These are phyloP conservation scores for Glossosoma conforme DNA, from an alignment of 1,140 invertebrate species.

Conservation along the genomic window DNA sequence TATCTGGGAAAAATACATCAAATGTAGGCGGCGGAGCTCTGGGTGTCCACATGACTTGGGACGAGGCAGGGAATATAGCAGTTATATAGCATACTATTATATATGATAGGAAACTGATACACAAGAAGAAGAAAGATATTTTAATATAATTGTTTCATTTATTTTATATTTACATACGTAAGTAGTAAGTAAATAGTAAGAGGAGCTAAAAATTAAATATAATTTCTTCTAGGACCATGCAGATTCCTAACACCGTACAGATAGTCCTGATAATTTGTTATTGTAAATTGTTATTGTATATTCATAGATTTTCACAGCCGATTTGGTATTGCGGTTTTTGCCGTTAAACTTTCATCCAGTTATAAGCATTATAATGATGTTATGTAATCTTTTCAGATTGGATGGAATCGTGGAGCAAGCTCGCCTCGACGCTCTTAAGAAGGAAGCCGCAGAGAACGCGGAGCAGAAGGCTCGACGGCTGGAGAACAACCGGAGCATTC, in stretches of 20 bases:
- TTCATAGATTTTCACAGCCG: background rate
- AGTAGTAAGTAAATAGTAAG: too few species aligned
- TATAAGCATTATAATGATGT: background rate
- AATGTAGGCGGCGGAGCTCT: too few species aligned
- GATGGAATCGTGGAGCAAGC: slow-evolving; percentile 53
- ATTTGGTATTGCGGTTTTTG: background rate
- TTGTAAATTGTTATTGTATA: background rate
- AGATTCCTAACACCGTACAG: background rate
- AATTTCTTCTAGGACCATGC: background rate
- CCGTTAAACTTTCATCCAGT: too few species aligned
- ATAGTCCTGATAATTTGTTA: background rate
- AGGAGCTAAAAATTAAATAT: too few species aligned
- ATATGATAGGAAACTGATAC: too few species aligned
- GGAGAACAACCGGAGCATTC: slow-evolving; percentile 35
- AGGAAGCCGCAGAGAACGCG: slow-evolving; percentile 40
- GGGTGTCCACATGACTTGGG: too few species aligned
- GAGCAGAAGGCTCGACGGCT: slow-evolving; percentile 40
- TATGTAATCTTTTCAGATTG: slow-evolving; percentile 34
- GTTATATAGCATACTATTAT: too few species aligned
- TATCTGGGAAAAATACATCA: too few species aligned
- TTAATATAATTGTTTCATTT: too few species aligned
- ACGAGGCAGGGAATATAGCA: too few species aligned
- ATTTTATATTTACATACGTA: too few species aligned
- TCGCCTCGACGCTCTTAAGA: slow-evolving; percentile 39
- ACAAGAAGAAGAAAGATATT: too few species aligned